These are phyloP conservation scores for Bradysia coprophila DNA, from an alignment of 1,140 invertebrate genomes.

Conservation along the genomic window DNA sequence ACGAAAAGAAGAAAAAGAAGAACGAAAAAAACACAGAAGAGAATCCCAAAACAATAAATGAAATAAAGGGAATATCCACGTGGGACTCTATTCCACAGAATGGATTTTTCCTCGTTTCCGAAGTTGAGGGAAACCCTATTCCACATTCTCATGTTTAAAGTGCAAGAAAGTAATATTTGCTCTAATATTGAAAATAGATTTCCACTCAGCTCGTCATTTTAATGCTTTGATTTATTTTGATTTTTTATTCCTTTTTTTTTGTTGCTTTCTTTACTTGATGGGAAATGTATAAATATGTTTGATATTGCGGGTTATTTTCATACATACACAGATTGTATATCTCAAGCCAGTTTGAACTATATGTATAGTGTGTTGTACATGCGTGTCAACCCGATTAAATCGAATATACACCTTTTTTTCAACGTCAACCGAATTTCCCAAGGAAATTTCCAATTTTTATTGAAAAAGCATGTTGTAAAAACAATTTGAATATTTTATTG, in stretches of 20 bases:
- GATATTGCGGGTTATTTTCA: too few relatives aligned
- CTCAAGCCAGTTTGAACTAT: too few relatives aligned
- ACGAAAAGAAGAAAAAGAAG: too few relatives aligned
- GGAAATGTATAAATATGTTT: too few relatives aligned
- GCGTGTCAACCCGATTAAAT: background rate
- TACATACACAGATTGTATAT: too few relatives aligned
- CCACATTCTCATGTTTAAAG: too few relatives aligned
- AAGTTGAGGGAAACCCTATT: too few relatives aligned
- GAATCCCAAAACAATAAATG: too few relatives aligned
- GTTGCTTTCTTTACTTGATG: background rate
- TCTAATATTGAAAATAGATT: background rate
- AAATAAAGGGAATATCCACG: background rate
- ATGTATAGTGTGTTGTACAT: too few relatives aligned
- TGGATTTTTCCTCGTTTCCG: too few relatives aligned
- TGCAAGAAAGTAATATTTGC: too few relatives aligned
- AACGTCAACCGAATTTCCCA: background rate
- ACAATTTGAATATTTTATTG: background rate
- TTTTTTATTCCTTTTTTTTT: background rate
- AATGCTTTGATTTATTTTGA: background rate
- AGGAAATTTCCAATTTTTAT: background rate
- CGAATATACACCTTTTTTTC: background rate
- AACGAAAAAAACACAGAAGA: too few relatives aligned
- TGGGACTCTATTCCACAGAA: background rate
- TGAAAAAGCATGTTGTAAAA: background rate
- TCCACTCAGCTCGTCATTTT: background rate